A percentile compares a stretch with the other conserved stretches of the same genome.
Conservation (phyloP, 2,888 invertebrate genomes). For the Macrosoma leucophasiata region DNA sequence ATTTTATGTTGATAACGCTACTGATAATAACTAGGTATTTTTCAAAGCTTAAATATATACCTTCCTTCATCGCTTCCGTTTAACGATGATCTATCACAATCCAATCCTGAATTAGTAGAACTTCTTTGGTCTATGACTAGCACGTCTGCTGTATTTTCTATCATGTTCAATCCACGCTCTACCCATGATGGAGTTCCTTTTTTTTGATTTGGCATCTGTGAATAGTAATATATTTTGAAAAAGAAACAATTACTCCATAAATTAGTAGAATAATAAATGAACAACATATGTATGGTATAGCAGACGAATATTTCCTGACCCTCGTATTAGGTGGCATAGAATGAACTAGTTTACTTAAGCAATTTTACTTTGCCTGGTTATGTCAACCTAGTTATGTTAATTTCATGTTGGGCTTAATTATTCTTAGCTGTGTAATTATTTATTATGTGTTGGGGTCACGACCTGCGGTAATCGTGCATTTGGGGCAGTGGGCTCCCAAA, state of each 20-base stretch:
- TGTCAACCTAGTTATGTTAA: too few relatives aligned
- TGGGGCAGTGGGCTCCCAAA: conserved; percentile 78
- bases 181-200: conserved; percentile 75
- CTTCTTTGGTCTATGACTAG: conserved; percentile 75
- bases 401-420: too few relatives aligned
- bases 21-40: neutral
- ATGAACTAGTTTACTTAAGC: too few relatives aligned
- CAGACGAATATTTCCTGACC: too few relatives aligned
- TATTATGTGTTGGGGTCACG: too few relatives aligned
- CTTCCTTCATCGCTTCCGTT: conserved; percentile 69
- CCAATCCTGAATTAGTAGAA: conserved; percentile 59
- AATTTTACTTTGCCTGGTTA: too few relatives aligned
- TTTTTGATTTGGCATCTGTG: conserved; percentile 66
- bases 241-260: neutral
- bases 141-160: conserved; percentile 69
- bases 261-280: too few relatives aligned
- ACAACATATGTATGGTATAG: too few relatives aligned
- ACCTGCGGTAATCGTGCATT: conserved; percentile 69
- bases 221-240: conserved; percentile 1
- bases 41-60: conserved; percentile 37
- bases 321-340: too few relatives aligned
- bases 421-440: too few relatives aligned
- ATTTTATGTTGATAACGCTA: neutral
- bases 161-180: conserved; percentile 73
- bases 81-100: conserved; percentile 62